Evolutionary conservation across 1,140 invertebrate species (phyloP), one percentile per base, ranked within the genome.

Genomic region (Drosophila tristis): DNA sequence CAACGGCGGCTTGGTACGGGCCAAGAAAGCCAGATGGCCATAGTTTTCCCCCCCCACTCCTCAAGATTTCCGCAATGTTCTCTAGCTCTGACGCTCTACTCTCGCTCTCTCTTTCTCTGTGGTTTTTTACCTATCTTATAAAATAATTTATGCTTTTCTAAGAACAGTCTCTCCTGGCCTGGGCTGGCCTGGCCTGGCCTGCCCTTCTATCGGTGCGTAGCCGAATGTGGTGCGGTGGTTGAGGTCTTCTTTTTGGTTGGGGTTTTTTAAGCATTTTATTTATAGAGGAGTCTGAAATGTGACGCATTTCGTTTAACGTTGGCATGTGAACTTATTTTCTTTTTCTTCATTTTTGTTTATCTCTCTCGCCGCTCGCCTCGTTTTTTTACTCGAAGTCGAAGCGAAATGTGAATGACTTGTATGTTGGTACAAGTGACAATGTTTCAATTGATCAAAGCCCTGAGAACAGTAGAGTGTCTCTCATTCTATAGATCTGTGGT

Each of bases 141-240:
- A 78, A 78, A 71, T 75, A 78, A 68, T 77, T 78, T 76, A 76
- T 72, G 73, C 48, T 72, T 76, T 76, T 78, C 61, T 63, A 66
- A 66, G 73, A 76, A 76, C 58, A 58, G 72, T 72, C 61, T 55
- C 16, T 39, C 35, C 11, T 35, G 35, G 35, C 11, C 35, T 5
- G 11, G 26, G 5, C 55, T 65, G 75, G 23, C 23, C 23, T 4
- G 23, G 23, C 23, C 26, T 9, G 8, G 31, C 76, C 20, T 20
- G 20, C 20, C 76, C 75, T 78, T 78, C 60, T 72, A 64, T 57
- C 45, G 7, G 11, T 13, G 35, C 35, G 35, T 39, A 13, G 35
- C 35, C 35, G 4, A 39, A 13, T 39, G 11, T 39, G 3, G 9
- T 47, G 39, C 15, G 11, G 23, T 47, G 44, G 25, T 29, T 63